Conservation (phyloP, 2,797 vertebrate species). For the Tenualosa thibaudeaui region DNA sequence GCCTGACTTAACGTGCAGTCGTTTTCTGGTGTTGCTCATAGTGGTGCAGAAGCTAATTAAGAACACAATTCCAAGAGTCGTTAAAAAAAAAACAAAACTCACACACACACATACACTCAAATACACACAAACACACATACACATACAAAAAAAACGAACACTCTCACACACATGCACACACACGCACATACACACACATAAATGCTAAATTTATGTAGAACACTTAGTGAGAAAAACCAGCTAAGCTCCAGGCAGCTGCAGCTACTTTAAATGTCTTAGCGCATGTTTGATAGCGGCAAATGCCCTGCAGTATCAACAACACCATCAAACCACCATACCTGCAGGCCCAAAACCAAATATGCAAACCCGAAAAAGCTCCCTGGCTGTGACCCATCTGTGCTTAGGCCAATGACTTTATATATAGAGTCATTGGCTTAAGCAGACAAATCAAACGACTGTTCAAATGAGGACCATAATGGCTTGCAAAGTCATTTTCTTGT, state of each 20-base stretch:
- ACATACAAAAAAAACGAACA: background rate
- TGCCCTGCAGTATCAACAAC: background rate
- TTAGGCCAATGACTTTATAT: too few relatives aligned
- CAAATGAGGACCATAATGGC: background rate
- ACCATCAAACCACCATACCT: background rate
- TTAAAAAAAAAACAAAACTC: background rate
- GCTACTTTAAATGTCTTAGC: constrained; percentile 1
- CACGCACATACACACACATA: background rate
- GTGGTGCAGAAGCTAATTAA: background rate
- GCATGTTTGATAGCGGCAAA: background rate
- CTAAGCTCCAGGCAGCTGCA: background rate
- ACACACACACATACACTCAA: background rate
- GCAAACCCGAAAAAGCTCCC: background rate
- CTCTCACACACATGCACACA: background rate
- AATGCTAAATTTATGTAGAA: background rate
- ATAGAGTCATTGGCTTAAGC: too few relatives aligned
- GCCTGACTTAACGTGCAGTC: background rate
- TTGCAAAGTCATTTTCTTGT: background rate
- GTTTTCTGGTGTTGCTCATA: background rate
- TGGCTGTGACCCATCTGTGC: background rate
- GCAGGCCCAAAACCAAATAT: background rate
- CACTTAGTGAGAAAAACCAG: background rate
- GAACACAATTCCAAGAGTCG: background rate
- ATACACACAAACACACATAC: background rate
- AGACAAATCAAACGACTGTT: background rate